Conservation (phyloP, 2,888 invertebrate genomes). For the Tetranychus piercei region DNA sequence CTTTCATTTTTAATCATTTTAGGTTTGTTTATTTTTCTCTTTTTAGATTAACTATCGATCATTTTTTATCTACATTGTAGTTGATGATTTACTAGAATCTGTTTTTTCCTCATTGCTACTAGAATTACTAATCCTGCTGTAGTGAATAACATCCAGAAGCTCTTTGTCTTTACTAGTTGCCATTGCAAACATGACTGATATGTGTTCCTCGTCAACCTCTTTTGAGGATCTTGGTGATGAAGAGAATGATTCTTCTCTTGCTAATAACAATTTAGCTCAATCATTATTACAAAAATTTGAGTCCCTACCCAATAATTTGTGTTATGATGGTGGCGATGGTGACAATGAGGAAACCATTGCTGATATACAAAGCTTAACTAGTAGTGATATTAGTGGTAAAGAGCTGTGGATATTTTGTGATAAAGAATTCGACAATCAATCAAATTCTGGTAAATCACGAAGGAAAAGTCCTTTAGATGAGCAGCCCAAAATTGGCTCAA, state of each 20-base stretch:
- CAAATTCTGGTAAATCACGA: neutral
- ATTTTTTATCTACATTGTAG: no score
- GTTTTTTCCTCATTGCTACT: no score
- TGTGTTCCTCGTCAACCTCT: constrained; percentile 9
- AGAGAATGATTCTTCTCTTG: neutral
- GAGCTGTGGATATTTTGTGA: constrained; percentile 11
- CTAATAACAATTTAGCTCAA: neutral
- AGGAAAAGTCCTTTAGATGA: neutral
- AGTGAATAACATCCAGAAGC: no score
- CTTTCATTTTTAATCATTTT: no score
- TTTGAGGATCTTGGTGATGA: constrained; percentile 8
- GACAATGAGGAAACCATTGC: neutral
- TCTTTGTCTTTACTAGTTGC: no score
- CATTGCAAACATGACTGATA: neutral
- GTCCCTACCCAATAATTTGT: neutral
- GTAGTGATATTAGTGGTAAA: constrained; percentile 2
- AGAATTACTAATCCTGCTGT: no score
- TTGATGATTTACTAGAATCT: no score
- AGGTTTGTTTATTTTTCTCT: no score
- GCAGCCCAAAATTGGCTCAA: neutral
- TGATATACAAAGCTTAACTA: constrained; percentile 4
- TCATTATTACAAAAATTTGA: neutral
- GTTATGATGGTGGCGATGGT: neutral
- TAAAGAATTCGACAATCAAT: neutral
- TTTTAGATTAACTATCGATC: no score